Evolutionary conservation across 2,113 vertebrate genomes (phyloP).

Genomic region (Morone saxatilis): DNA sequence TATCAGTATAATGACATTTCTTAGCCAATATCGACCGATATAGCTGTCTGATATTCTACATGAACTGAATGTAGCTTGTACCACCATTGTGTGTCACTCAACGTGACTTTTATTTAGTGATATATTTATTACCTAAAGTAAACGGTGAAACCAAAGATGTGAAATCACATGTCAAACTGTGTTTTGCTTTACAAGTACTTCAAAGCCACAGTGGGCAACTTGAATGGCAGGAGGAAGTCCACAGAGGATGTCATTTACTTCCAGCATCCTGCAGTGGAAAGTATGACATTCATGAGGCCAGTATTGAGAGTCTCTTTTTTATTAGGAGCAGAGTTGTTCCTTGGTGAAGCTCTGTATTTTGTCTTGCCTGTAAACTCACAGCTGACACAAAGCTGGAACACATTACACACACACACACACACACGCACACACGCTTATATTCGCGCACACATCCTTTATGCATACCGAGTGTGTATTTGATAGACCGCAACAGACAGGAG

Average conservation of each 20-base stretch:
- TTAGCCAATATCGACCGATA: not conserved
- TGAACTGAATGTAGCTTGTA: not conserved
- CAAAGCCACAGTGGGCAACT: not conserved
- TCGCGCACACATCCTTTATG: not conserved
- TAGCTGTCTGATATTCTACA: not conserved
- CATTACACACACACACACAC: not conserved
- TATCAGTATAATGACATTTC: too few species aligned
- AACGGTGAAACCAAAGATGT: constrained; percentile 12
- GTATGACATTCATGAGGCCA: constrained; percentile 9
- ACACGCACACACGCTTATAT: not conserved
- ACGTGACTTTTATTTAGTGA: not conserved
- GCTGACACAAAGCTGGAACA: not conserved
- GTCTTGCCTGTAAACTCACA: not conserved
- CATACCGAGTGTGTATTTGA: not conserved
- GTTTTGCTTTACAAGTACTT: not conserved
- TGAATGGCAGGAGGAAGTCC: constrained; percentile 1
- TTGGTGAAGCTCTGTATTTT: not conserved
- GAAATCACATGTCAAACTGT: constrained; percentile 4
- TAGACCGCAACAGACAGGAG: not conserved
- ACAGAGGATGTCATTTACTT: constrained; percentile 7
- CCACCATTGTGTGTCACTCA: constrained; percentile 10
- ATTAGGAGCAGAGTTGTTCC: not conserved
- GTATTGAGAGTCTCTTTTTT: not conserved
- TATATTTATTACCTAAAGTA: not conserved
- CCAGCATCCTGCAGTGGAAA: not conserved